A percentile compares a stretch with the other conserved stretches of the same genome.
phyloP scores from a whole-genome alignment of 2,113 vertebrate genomes.

The Zosterops japonicus region DNA sequence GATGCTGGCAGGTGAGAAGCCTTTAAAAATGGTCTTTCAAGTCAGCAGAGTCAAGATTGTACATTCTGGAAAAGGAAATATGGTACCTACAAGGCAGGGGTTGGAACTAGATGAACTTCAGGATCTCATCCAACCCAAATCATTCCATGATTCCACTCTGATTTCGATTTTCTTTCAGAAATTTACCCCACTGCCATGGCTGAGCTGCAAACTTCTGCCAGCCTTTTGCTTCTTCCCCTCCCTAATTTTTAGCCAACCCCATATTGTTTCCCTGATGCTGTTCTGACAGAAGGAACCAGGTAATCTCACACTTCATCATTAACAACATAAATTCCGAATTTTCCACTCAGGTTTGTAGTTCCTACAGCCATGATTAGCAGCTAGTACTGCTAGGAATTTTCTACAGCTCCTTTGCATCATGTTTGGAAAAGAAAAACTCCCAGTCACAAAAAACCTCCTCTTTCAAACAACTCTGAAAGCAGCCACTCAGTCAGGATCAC shows the following conservation, averaged over 20 bases:
- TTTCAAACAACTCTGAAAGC: neutral
- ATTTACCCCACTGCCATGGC: neutral
- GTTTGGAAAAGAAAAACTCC: neutral
- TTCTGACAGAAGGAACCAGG: neutral
- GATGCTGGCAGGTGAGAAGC: neutral
- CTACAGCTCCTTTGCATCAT: neutral
- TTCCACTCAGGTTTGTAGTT: neutral
- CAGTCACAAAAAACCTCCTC: neutral
- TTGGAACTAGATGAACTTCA: neutral
- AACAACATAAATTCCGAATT: neutral
- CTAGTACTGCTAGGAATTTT: neutral
- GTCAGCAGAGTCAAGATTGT: neutral
- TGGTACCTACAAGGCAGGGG: accelerated
- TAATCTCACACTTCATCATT: neutral
- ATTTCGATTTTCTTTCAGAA: neutral
- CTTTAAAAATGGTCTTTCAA: neutral
- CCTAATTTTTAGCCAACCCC: neutral
- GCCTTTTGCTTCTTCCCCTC: neutral
- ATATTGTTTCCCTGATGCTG: neutral
- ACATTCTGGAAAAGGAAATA: neutral
- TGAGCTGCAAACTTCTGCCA: neutral
- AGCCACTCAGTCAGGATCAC: neutral
- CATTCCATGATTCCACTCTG: neutral
- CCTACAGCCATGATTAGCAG: neutral
- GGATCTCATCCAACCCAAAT: neutral